These are phyloP conservation scores for Cyclophora albipunctata DNA, from an alignment of 2,888 invertebrate genomes.

Conservation along the genomic window DNA sequence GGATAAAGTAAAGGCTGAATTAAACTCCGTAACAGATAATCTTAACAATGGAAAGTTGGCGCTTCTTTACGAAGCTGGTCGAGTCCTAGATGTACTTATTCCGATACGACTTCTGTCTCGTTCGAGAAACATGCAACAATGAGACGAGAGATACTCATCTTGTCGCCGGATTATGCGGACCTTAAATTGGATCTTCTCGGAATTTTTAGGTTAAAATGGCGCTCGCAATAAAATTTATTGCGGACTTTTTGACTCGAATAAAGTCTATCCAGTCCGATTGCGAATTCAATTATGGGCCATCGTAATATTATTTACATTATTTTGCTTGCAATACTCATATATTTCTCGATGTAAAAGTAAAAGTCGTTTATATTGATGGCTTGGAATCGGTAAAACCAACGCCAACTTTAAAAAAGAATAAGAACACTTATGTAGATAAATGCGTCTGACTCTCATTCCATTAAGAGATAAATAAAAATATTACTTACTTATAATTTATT, in stretches of 20 bases:
- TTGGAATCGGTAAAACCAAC: constrained; percentile 23
- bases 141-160: constrained; percentile 53
- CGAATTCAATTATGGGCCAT: constrained; percentile 56
- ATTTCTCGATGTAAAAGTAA: constrained; percentile 30
- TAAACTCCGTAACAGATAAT: constrained; percentile 19
- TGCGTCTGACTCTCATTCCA: constrained; percentile 21
- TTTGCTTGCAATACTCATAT: constrained; percentile 25
- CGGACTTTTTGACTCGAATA: constrained; percentile 55
- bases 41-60: constrained; percentile 18
- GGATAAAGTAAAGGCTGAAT: constrained; percentile 17
- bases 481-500: constrained; percentile 24
- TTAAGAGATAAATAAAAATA: constrained; percentile 24
- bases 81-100: constrained; percentile 12
- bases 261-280: constrained; percentile 52
- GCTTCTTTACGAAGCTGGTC: constrained; percentile 20
- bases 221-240: constrained; percentile 63
- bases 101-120: constrained; percentile 15
- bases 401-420: constrained; percentile 22
- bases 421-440: constrained; percentile 25
- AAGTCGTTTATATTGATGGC: constrained; percentile 24
- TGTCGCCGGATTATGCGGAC: constrained; percentile 53
- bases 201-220: constrained; percentile 62
- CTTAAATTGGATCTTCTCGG: constrained; percentile 65
- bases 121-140: constrained; percentile 21
- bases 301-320: constrained; percentile 49